Evolutionary conservation across 1,140 invertebrate genomes (phyloP).

Genomic region (Protaetia brevitarsis): DNA sequence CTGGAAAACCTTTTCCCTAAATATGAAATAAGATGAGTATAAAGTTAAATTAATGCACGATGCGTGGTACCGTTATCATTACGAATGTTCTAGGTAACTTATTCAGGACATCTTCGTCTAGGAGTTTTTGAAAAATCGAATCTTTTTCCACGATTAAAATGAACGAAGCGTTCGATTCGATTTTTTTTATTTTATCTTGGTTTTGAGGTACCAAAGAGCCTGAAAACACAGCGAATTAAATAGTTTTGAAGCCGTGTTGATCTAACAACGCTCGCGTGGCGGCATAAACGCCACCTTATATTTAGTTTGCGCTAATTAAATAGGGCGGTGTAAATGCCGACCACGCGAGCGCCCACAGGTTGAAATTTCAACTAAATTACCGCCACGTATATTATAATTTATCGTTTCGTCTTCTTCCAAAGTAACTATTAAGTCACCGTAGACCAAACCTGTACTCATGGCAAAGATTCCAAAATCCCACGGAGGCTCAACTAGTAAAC

Average conservation of each 20-base stretch:
- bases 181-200: constrained; percentile 58
- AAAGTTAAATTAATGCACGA: neutral
- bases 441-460: constrained; percentile 3
- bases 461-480: constrained; percentile 18
- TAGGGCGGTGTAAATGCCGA: too few relatives aligned
- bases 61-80: constrained; percentile 67
- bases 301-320: too few relatives aligned
- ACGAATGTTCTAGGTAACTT: constrained; percentile 62
- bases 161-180: constrained; percentile 66
- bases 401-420: constrained; percentile 3
- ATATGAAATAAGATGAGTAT: constrained; percentile 11
- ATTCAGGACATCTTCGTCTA: constrained; percentile 65
- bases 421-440: constrained; percentile 15
- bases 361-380: constrained; percentile 22
- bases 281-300: too few relatives aligned
- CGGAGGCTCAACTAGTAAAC: neutral
- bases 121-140: constrained; percentile 81
- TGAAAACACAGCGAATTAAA: too few relatives aligned
- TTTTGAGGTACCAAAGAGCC: constrained; percentile 71
- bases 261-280: too few relatives aligned
- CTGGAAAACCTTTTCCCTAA: constrained; percentile 91
- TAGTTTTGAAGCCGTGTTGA: too few relatives aligned
- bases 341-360: too few relatives aligned
- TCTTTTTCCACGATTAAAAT: constrained; percentile 92
- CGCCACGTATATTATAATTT: neutral